Evolutionary conservation across 2,888 invertebrate species (phyloP).

Genomic region (Atrina japonica): DNA sequence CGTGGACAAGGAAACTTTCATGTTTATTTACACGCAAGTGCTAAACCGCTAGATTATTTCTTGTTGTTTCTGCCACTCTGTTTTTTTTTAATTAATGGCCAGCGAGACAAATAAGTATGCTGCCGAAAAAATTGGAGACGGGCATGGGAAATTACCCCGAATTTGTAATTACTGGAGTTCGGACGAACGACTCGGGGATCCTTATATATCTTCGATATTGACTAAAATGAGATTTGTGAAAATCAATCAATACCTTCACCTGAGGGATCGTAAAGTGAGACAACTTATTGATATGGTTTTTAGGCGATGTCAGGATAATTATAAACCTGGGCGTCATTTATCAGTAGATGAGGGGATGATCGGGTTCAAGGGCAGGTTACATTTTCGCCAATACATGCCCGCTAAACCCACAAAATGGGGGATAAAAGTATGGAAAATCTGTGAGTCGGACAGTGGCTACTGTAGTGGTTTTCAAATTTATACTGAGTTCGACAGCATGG

Average conservation of each 20-base stretch:
- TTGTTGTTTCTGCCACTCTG: too few species aligned
- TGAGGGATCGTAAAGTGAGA: constrained; percentile 34
- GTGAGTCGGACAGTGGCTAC: constrained; percentile 4
- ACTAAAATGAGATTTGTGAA: constrained; percentile 8
- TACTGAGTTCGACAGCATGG: constrained; percentile 7
- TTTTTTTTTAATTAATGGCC: too few species aligned
- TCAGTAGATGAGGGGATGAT: constrained; percentile 16
- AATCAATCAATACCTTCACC: constrained; percentile 35
- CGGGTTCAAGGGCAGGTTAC: constrained; percentile 1
- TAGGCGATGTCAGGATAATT: not conserved
- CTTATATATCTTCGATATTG: constrained; percentile 6
- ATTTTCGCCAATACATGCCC: constrained; percentile 14
- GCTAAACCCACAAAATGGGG: constrained; percentile 16
- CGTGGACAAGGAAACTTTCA: too few species aligned
- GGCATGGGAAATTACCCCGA: not conserved
- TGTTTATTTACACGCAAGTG: too few species aligned
- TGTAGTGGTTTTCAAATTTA: constrained; percentile 7
- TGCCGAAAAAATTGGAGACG: too few species aligned
- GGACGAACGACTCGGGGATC: constrained; percentile 8
- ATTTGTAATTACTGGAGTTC: constrained; percentile 4
- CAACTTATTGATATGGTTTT: constrained; percentile 7
- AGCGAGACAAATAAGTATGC: too few species aligned
- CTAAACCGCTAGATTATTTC: too few species aligned
- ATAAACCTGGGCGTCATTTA: not conserved
- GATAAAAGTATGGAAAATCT: not conserved